These are phyloP conservation scores for Cheirogaleus major DNA, from an alignment of 2,797 vertebrate genomes.

Conservation along the genomic window DNA sequence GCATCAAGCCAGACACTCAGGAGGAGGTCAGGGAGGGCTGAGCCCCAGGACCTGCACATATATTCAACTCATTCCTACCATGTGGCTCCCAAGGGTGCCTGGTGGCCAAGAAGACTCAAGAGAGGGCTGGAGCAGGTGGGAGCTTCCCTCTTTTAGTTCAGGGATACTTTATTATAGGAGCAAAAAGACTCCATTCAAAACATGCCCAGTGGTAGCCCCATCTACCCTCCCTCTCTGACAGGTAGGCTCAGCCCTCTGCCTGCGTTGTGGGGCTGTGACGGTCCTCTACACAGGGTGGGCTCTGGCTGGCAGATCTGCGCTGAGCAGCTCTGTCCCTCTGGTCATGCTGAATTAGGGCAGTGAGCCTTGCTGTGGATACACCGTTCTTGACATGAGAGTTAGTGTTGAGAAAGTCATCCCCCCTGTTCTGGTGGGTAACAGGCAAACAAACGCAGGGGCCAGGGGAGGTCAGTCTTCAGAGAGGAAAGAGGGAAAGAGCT, in stretches of 20 bases:
- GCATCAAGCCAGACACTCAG: neutral
- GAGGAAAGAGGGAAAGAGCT: neutral
- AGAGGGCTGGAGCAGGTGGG: neutral
- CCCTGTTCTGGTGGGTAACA: neutral
- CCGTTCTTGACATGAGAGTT: neutral
- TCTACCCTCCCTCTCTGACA: accelerated
- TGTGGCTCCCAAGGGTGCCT: neutral
- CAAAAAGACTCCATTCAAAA: neutral
- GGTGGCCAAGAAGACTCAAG: neutral
- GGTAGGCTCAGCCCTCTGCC: neutral
- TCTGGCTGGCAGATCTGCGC: neutral
- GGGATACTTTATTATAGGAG: neutral
- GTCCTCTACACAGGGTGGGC: neutral
- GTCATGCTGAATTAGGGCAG: accelerated
- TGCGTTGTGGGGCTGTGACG: too few relatives aligned
- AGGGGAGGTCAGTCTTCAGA: neutral
- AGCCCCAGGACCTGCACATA: neutral
- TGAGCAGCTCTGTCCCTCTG: neutral
- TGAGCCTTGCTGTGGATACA: neutral
- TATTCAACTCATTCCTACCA: neutral
- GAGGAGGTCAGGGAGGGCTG: neutral
- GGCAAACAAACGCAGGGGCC: neutral
- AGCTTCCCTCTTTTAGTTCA: neutral
- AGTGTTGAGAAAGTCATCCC: neutral
- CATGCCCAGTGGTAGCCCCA: neutral